Evolutionary conservation across 2,797 vertebrate genomes (phyloP).

Genomic region (Peromyscus eremicus): DNA sequence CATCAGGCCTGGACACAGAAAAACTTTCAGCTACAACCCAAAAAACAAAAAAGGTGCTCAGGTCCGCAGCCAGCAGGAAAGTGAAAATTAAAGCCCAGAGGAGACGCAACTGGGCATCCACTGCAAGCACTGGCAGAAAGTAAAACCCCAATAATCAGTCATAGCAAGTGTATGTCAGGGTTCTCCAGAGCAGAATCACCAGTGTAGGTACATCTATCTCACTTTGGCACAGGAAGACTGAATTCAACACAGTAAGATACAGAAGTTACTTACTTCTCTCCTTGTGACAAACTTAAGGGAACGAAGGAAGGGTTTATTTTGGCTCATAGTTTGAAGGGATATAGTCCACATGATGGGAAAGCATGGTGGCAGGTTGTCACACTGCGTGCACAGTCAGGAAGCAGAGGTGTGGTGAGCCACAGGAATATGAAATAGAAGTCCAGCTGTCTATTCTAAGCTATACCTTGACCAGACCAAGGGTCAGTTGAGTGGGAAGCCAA

Average conservation of each 20-base stretch:
- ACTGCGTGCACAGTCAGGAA: not conserved
- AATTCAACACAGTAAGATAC: not conserved
- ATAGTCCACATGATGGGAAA: not conserved
- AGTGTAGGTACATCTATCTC: not conserved
- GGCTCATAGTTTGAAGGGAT: not conserved
- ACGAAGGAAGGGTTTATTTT: not conserved
- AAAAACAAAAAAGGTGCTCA: not conserved
- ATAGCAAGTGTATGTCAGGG: not conserved
- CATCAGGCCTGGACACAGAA: too few relatives aligned
- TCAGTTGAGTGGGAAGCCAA: too few relatives aligned
- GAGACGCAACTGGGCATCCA: too few relatives aligned
- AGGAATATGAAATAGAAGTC: too few relatives aligned
- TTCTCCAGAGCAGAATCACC: not conserved
- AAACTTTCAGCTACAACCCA: not conserved
- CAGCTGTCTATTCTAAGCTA: too few relatives aligned
- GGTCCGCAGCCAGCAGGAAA: not conserved
- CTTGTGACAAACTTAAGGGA: not conserved
- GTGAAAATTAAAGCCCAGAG: not conserved
- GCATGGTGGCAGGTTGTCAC: not conserved
- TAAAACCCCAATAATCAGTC: not conserved
- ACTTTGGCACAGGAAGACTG: not conserved
- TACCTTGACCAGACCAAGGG: too few relatives aligned
- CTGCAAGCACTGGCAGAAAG: not conserved
- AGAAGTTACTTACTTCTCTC: not conserved
- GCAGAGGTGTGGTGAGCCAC: not conserved